phyloP scores from a whole-genome alignment of 2,888 invertebrate genomes.

The Drosophila subquinaria region DNA sequence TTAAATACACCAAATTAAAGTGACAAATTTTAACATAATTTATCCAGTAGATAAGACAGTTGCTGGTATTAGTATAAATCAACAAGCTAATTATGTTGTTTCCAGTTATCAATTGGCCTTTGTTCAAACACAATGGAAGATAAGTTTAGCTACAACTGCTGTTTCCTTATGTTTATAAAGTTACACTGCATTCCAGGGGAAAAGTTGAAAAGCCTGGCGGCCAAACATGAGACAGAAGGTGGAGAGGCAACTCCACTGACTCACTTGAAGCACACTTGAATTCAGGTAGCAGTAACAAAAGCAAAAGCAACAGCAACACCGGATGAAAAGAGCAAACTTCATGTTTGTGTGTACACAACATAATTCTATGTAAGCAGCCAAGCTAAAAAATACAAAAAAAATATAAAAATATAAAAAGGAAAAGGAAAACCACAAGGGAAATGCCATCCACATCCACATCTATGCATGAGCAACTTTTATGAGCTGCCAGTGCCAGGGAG shows the following conservation, averaged over 20 bases:
- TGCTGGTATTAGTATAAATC: constrained; percentile 18
- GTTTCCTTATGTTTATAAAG: constrained; percentile 34
- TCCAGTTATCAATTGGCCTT: constrained; percentile 25
- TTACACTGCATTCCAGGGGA: constrained; percentile 11
- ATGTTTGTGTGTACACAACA: constrained; percentile 53
- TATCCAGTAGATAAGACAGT: constrained; percentile 2
- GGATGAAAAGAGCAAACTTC: constrained; percentile 50
- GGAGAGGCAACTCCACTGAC: neutral
- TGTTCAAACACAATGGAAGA: constrained; percentile 32
- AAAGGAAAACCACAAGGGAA: constrained; percentile 44
- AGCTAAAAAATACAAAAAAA: constrained; percentile 31
- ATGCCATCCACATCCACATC: constrained; percentile 35
- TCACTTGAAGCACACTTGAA: constrained; percentile 43
- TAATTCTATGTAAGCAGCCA: constrained; percentile 69
- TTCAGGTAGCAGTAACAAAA: constrained; percentile 17
- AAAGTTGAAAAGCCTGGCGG: constrained; percentile 47
- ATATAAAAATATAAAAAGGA: neutral
- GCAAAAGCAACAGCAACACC: constrained; percentile 6
- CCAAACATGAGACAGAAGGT: constrained; percentile 11
- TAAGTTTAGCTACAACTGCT: constrained; percentile 19
- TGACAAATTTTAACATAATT: constrained; percentile 13
- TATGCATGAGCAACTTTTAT: constrained; percentile 60
- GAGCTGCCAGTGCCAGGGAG: constrained; percentile 12
- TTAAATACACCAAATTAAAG: constrained; percentile 12
- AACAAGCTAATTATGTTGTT: constrained; percentile 20